A percentile compares a stretch with the other conserved stretches of the same genome.
Evolutionary conservation across 2,113 vertebrate genomes (phyloP).

Genomic region (Semnornis frantzii): DNA sequence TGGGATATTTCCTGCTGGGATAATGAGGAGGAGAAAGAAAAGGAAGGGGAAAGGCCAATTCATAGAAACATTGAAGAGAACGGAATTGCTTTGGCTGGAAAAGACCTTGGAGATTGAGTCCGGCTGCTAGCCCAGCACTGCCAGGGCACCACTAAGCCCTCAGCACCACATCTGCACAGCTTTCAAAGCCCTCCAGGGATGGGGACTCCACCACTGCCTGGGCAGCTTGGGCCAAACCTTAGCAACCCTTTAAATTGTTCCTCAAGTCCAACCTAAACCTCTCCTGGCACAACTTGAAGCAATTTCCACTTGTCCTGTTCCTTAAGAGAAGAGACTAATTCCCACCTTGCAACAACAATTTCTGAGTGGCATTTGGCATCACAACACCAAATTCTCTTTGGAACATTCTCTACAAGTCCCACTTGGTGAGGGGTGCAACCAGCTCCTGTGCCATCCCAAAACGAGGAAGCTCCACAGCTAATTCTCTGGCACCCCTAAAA

Average conservation of each 20-base stretch:
- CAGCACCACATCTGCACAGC: neutral
- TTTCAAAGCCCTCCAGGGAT: neutral
- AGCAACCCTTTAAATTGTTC: neutral
- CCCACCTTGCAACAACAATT: neutral
- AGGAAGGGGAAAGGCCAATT: neutral
- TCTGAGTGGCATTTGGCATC: neutral
- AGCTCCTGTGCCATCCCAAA: neutral
- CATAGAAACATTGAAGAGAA: neutral
- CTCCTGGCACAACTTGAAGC: neutral
- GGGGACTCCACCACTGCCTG: neutral
- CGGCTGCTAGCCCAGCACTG: neutral
- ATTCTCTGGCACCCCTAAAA: rapidly evolving
- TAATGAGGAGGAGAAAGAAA: neutral
- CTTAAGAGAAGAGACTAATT: too few species aligned
- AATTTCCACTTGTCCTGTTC: neutral
- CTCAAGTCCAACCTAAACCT: neutral
- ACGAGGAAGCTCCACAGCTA: neutral
- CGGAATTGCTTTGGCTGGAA: neutral
- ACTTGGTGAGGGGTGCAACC: too few species aligned
- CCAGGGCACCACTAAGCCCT: neutral
- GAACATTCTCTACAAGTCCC: neutral
- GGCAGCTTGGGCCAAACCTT: neutral
- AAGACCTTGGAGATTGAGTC: neutral
- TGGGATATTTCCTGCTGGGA: neutral
- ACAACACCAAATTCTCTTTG: neutral